phyloP scores from a whole-genome alignment of 1,140 invertebrate genomes.

The Lasioglossum baleicum region DNA sequence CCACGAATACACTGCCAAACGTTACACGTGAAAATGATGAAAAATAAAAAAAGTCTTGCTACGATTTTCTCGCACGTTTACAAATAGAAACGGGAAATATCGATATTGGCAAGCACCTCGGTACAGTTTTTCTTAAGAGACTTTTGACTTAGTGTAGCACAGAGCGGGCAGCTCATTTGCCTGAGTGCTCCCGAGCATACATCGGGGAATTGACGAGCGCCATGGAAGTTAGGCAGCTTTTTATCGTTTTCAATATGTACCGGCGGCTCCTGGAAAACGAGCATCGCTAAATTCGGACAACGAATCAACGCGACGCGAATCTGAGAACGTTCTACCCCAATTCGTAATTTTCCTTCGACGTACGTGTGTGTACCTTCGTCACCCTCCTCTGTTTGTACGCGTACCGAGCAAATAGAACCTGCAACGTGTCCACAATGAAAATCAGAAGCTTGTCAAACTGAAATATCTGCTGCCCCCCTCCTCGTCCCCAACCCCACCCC shows the following conservation, averaged over 20 bases:
- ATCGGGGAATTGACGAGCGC: not conserved
- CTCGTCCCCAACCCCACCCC: not conserved
- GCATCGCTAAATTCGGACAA: not conserved
- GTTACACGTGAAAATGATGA: too few relatives aligned
- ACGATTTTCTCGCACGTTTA: too few relatives aligned
- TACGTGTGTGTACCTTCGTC: not conserved
- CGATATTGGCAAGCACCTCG: not conserved
- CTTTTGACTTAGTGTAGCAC: too few relatives aligned
- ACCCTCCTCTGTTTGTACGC: slow-evolving; percentile 15
- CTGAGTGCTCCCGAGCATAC: slow-evolving; percentile 16
- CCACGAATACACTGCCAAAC: too few relatives aligned
- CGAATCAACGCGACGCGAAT: not conserved
- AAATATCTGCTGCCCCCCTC: slow-evolving; percentile 1
- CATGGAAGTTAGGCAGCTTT: not conserved
- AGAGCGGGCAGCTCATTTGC: not conserved
- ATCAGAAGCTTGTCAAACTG: slow-evolving; percentile 34
- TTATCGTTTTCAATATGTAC: not conserved
- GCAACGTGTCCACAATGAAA: slow-evolving; percentile 38
- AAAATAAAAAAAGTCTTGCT: too few relatives aligned
- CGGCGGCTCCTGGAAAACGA: not conserved
- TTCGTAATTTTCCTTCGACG: slow-evolving; percentile 3
- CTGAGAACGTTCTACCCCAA: not conserved
- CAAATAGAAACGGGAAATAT: not conserved
- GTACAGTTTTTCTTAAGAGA: not conserved
- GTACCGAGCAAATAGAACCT: slow-evolving; percentile 18